Conservation (phyloP, 2,797 vertebrate species). For the Neosilurus mollespiculum region DNA sequence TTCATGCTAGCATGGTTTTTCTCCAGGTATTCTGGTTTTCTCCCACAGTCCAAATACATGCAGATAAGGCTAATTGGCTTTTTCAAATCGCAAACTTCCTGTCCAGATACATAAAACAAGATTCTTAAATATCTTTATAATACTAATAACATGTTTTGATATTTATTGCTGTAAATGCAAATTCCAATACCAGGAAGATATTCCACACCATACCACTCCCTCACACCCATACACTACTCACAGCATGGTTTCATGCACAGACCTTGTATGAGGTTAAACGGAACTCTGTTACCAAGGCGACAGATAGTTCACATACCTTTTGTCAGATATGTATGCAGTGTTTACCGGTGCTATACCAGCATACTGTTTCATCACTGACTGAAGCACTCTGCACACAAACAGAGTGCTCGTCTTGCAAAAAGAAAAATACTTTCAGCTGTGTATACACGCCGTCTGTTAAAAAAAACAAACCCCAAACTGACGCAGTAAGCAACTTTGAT, state of each 20-base stretch:
- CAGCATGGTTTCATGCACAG: constrained; percentile 2
- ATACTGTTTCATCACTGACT: constrained; percentile 41
- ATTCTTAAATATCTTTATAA: not conserved
- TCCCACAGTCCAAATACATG: too few relatives aligned
- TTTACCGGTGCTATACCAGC: constrained; percentile 4
- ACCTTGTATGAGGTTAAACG: not conserved
- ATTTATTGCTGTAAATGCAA: not conserved
- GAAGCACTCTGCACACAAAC: constrained; percentile 6
- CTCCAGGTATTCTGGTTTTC: too few relatives aligned
- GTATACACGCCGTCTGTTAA: not conserved
- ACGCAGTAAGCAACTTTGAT: constrained; percentile 40
- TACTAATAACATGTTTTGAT: not conserved
- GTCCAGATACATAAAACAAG: not conserved
- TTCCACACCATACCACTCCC: not conserved
- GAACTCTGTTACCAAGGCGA: constrained; percentile 42
- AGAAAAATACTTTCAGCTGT: not conserved
- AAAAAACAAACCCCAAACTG: constrained; percentile 10
- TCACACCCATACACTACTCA: constrained; percentile 19
- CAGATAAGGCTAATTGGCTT: too few relatives aligned
- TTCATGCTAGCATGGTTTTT: too few relatives aligned
- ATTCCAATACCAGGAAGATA: too few relatives aligned
- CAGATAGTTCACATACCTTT: constrained; percentile 30
- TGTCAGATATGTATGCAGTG: constrained; percentile 25
- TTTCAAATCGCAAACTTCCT: too few relatives aligned
- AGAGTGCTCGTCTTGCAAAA: not conserved